Evolutionary conservation across 37 sponge, comb jelly and placozoan species (phyloP).

Genomic region (Petrosia ficiformis): DNA sequence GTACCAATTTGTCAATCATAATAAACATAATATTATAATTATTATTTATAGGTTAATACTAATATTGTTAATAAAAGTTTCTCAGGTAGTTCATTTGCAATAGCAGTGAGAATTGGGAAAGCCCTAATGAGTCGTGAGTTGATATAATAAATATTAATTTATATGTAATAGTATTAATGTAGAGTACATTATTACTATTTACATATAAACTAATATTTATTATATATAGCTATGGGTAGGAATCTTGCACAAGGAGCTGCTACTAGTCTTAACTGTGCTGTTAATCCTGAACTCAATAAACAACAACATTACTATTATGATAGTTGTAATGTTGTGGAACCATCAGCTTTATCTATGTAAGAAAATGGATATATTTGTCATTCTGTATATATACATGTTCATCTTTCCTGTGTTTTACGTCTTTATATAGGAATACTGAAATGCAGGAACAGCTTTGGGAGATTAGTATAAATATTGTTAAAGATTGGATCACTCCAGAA

Average conservation of each 20-base stretch:
- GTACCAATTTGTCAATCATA: background rate
- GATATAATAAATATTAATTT: too few relatives aligned
- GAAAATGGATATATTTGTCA: background rate
- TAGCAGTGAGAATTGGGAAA: background rate
- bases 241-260: slow-evolving; percentile 46
- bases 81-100: background rate
- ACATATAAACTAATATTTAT: too few relatives aligned
- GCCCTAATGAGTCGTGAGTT: background rate
- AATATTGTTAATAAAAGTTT: background rate
- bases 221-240: slow-evolving; percentile 15
- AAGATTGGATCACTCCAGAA: slow-evolving; percentile 39
- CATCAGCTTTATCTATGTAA: slow-evolving; percentile 33
- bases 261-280: slow-evolving; percentile 73
- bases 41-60: background rate
- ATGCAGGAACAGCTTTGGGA: slow-evolving; percentile 64
- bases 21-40: background rate
- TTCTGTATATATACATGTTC: background rate
- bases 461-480: slow-evolving; percentile 30
- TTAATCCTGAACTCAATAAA: slow-evolving; percentile 65
- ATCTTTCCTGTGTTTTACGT: too few relatives aligned
- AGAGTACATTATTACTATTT: background rate
- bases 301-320: slow-evolving; percentile 53
- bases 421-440: slow-evolving; percentile 30
- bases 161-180: background rate
- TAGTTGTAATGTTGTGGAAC: slow-evolving; percentile 21